Base-by-base conservation (phyloP, 2,797 vertebrate species). In the Phrynocephalus vlangalii region DNA sequence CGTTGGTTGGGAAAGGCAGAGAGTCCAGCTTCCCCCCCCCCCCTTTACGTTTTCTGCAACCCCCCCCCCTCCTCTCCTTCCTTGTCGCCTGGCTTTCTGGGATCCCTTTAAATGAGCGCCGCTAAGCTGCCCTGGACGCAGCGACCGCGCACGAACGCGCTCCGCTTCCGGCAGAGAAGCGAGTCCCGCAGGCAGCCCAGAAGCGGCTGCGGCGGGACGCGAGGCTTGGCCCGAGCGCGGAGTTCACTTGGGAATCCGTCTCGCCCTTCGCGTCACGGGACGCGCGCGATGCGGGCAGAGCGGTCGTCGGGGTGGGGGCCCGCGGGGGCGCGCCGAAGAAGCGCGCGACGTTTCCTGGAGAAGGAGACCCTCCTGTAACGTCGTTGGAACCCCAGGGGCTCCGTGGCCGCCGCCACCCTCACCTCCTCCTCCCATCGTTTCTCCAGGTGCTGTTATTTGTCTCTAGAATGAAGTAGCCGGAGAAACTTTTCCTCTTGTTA, bases 1-100 rank as follows among this genome's bases (percentile, higher is more conserved):
- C 48, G 1, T 66, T 86, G 77, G 89, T 89, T 60, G 71, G 77
- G 56, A 56, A 67, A 95, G 85, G 92, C 96, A 96, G 97, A 96
- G 95, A 96, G 96, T 38, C 60, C 6, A 3, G 3, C 26, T 33
- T 1, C 33, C 33, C 33, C 33, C 33, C 33, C 76, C 33, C 33
- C 33, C 33, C 76, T 8, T 38, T 15, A 76, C 18, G 33, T 90
- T 72, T 8, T 15, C 8, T 1, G 56, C 13, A 15, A 2, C 88
- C 84, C 92, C 71, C 90, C 76, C 76, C 87, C 88, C 86, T 33
- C 33, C 33, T n/a, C 33, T 33, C 33, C 33, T 88, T 28, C 60
- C 72, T 13, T 24, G 70, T 60, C 13, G 84, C 84, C 24, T 3
- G 73, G 18, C 1, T 70, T 11, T 38, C 22, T 66, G 56, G 33